Base-by-base conservation (phyloP, 2,113 vertebrate genomes). In the Pygoscelis antarcticus region DNA sequence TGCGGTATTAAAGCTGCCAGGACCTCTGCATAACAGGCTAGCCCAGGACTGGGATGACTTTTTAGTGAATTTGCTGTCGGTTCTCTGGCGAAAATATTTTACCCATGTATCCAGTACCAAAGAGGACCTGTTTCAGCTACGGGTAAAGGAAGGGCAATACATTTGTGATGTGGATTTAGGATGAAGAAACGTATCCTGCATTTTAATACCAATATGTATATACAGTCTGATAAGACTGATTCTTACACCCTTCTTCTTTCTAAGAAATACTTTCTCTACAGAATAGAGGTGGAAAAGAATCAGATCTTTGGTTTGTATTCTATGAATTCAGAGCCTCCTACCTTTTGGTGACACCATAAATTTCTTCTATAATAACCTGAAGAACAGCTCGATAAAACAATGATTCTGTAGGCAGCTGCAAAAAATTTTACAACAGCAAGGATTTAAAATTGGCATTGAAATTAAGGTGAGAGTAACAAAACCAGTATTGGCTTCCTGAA, bases 351-450 rank as follows among this genome's bases (percentile, higher is more conserved):
- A 98, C 97, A 96, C 98, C 96, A 90, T 99, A 99, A 62, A 98
- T 98, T 96, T 99, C 99, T 98, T 98, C 98, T 94, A 99, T 98
- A 96, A 99, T 99, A 87, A 99, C 99, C 68, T 99, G 99, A 77
- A 99, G 99, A 54, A 99, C 99, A 10, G 99, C 99, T 94, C 99
- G 98, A 98, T 99, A 99, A 98, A 99, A 99, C 93, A 99, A 97
- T 47, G 99, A 99, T 96, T 99, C 99, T 90, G 98, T 99, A 91
- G 99, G 98, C 82, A 99, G 98, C 99, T 99, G 98, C 20, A 95
- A 98, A 95, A 93, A 55, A 95, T 3, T 83, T 92, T 70, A 96
- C 29, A 71, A 97, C 13, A 96, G 47, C 34, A 97, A 82, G 78
- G 87, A 89, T 70, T 92, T 91, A 66, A 94, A 97, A 83, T 8